These are phyloP conservation scores for Bedellia somnulentella DNA, from an alignment of 2,888 invertebrate genomes.

Conservation along the genomic window DNA sequence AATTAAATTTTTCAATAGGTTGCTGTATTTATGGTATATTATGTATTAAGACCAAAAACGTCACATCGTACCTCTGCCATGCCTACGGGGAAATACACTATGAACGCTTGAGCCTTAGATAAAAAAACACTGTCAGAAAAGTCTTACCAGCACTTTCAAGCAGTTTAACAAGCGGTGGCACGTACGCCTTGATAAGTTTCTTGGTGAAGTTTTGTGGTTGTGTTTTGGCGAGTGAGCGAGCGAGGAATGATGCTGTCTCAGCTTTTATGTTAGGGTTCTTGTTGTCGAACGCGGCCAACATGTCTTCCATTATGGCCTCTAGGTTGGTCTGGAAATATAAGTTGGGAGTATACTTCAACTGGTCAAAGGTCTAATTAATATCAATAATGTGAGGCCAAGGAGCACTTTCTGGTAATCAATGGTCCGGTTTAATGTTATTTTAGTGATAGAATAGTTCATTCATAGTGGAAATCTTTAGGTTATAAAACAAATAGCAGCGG, in stretches of 20 bases:
- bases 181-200: conserved; percentile 84
- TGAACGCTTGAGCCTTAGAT: background rate
- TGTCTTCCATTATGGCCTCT: conserved; percentile 84
- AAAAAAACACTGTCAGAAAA: background rate
- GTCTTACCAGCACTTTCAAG: conserved; percentile 71
- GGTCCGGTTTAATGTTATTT: too few species aligned
- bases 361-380: too few species aligned
- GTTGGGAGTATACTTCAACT: background rate
- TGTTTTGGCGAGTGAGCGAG: conserved; percentile 80
- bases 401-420: too few species aligned
- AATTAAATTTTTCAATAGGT: too few species aligned
- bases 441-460: too few species aligned
- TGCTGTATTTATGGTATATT: too few species aligned
- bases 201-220: conserved; percentile 83
- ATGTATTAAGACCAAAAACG: background rate
- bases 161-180: conserved; percentile 75
- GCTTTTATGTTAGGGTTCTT: conserved; percentile 91
- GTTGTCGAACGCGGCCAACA: conserved; percentile 82
- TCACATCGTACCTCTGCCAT: background rate
- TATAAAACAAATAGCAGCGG: too few species aligned
- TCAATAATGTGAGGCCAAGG: too few species aligned
- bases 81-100: background rate
- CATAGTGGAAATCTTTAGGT: too few species aligned
- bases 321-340: conserved; percentile 72
- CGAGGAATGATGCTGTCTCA: conserved; percentile 82